phyloP scores from a whole-genome alignment of 2,797 vertebrate genomes.

The Syndactyla subalaris region DNA sequence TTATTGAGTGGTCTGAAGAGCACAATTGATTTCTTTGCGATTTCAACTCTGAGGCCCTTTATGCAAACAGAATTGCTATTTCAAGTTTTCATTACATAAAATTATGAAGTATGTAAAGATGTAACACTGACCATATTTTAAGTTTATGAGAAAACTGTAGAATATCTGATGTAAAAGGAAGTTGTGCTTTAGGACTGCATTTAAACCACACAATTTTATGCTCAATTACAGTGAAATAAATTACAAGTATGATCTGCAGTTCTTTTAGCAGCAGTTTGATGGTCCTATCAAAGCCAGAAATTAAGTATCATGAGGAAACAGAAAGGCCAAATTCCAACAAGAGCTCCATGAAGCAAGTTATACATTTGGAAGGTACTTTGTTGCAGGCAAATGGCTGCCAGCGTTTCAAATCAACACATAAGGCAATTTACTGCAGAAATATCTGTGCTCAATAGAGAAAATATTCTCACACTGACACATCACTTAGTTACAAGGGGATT shows the following conservation, averaged over 20 bases:
- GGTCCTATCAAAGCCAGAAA: background rate
- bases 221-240: background rate
- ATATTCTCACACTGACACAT: background rate
- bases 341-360: background rate
- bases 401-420: background rate
- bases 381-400: background rate
- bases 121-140: background rate
- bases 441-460: background rate
- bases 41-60: background rate
- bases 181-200: background rate
- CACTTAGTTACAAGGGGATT: background rate
- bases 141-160: background rate
- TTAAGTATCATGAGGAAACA: background rate
- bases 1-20: constrained; percentile 55
- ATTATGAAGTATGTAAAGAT: background rate
- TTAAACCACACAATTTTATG: background rate
- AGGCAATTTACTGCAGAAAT: background rate
- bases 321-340: background rate
- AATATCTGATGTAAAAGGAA: background rate
- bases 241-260: background rate
- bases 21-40: constrained; percentile 33
- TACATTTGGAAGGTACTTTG: background rate
- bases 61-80: background rate
- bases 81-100: background rate
- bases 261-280: background rate